phyloP scores from a whole-genome alignment of 2,113 vertebrate genomes.

The Telmatochromis brachygnathus region DNA sequence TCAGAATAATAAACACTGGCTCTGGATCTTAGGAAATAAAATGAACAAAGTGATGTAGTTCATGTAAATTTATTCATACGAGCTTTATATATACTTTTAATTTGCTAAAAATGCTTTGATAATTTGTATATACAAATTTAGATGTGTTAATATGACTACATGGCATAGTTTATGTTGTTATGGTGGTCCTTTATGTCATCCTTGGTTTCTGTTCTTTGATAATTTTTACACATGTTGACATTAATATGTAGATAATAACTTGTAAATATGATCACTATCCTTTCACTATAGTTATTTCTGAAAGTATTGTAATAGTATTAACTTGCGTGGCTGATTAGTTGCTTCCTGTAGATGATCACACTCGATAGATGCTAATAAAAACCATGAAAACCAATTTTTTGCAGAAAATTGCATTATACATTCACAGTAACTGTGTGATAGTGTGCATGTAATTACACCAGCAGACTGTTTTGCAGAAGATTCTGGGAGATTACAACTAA shows the following conservation, averaged over 20 bases:
- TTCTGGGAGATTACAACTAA: neutral
- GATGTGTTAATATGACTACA: neutral
- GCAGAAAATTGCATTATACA: neutral
- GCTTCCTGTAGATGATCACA: neutral
- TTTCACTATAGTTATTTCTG: neutral
- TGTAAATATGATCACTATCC: neutral
- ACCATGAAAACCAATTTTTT: neutral
- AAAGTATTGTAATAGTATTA: neutral
- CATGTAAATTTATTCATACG: neutral
- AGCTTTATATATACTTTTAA: neutral
- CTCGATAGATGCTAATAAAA: neutral
- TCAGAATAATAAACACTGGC: neutral
- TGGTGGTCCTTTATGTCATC: neutral
- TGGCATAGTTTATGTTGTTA: neutral
- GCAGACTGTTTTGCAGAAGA: neutral
- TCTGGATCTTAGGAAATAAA: neutral
- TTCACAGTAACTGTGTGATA: neutral
- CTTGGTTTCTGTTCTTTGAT: neutral
- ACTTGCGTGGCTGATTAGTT: neutral
- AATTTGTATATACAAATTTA: neutral
- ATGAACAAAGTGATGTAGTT: neutral
- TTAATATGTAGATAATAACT: neutral
- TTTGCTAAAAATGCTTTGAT: neutral
- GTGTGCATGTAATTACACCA: slow-evolving; percentile 10
- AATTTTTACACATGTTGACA: neutral